Evolutionary conservation across 2,888 invertebrate species (phyloP), one percentile per base, ranked within the genome.

Genomic region (Ectemnius cavifrons): DNA sequence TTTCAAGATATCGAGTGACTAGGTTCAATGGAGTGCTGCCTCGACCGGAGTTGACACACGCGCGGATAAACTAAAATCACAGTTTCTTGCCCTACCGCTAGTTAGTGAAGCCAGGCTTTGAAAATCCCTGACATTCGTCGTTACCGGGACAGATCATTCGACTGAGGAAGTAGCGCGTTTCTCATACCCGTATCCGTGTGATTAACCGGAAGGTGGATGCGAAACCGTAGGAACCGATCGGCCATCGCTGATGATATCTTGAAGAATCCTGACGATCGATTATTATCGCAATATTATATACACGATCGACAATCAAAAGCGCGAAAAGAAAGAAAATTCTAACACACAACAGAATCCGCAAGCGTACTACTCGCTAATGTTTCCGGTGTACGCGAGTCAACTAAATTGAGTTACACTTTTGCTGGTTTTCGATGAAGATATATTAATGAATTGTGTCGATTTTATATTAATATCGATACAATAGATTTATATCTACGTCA

Each of bases 11-110:
- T 37, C n/a, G 47, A 16, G n/a, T 18, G 47, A n/a, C 47, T 62
- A 45, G 27, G 27, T 49, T 27, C 8, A 65, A 6, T 71, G 65
- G 63, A 66, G 67, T 45, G 57, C 37, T 67, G 37, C 8, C 37
- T 37, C 59, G 59, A 6, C 14, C 52, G n/a, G n/a, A n/a, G 52
- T 6, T 13, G 52, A 16, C 45, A 59, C 56, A 27, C 64, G 67
- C 73, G 60, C 62, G 52, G 37, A 70, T 83, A 86, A 87, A 84
- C 80, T 82, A 85, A 86, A 86, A 87, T 87, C 86, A 86, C 87
- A 86, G 85, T 77, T 78, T 79, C 71, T 70, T 79, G 56, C 71
- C 66, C 57, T 62, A 75, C 63, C 68, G 28, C 56, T 57, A 46
- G n/a, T 52, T 16, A 4, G 64, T 62, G 0, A 1, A 46, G 74